Percentiles rank a stretch among this genome's conserved stretches.
These are phyloP conservation scores for Wasmannia auropunctata DNA, from an alignment of 1,140 invertebrate genomes.

Conservation along the genomic window DNA sequence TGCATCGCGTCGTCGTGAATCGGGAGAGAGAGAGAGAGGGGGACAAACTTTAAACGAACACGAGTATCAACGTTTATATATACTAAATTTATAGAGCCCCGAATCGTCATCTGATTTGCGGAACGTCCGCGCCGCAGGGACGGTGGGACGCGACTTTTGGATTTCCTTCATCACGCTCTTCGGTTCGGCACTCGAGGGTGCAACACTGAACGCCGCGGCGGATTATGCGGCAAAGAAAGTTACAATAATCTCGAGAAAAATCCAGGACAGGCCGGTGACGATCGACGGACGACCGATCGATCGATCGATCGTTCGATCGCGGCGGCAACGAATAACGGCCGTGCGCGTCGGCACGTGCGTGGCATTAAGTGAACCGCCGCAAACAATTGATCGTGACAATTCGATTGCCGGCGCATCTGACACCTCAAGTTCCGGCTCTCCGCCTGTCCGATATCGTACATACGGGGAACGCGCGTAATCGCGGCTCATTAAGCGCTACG, in stretches of 20 bases:
- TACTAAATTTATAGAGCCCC: background rate
- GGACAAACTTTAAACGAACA: background rate
- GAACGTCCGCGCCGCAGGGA: background rate
- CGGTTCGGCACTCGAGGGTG: background rate
- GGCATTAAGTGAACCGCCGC: conserved; percentile 46
- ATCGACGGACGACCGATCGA: background rate
- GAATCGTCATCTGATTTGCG: background rate
- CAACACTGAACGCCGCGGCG: background rate
- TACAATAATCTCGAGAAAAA: background rate
- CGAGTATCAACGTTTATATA: background rate
- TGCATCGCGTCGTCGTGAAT: background rate
- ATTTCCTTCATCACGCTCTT: background rate
- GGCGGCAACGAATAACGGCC: background rate
- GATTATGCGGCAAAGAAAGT: background rate
- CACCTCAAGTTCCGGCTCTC: conserved; percentile 51
- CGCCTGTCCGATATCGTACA: conserved; percentile 11
- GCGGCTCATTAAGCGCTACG: conserved; percentile 47
- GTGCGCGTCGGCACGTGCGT: conserved; percentile 22
- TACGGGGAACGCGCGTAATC: conserved; percentile 16
- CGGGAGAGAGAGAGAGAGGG: too few relatives aligned
- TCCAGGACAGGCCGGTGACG: background rate
- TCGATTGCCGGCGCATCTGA: conserved; percentile 47
- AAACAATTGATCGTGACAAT: conserved; percentile 54
- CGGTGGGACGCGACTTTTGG: background rate
- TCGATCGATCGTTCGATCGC: background rate